A percentile compares a stretch with the other conserved stretches of the same genome.
phyloP scores from a whole-genome alignment of 1,140 invertebrate genomes.

The Zaprionus kolodkinae region DNA sequence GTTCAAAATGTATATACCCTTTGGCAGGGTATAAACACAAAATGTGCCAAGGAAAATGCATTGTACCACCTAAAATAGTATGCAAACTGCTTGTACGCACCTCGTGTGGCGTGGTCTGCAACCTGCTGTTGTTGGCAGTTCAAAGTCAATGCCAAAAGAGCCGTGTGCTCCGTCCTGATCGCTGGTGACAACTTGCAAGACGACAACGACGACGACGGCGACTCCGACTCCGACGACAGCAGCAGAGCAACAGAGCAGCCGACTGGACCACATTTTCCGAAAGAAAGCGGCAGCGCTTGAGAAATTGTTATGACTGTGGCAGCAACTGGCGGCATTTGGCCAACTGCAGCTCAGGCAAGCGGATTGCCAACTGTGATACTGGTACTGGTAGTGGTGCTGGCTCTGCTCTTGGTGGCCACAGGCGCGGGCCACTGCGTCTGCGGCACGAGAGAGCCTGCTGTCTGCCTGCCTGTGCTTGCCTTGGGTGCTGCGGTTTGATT shows the following conservation, averaged over 20 bases:
- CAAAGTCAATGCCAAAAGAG: conserved; percentile 71
- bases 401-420: conserved; percentile 26
- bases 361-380: conserved; percentile 27
- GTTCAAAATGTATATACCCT: too few species aligned
- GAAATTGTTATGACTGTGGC: conserved; percentile 46
- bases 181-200: conserved; percentile 53
- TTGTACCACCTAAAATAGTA: background rate
- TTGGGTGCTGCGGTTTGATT: conserved; percentile 54
- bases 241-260: conserved; percentile 33
- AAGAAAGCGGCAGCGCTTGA: conserved; percentile 65
- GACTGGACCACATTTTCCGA: conserved; percentile 81
- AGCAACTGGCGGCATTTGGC: background rate
- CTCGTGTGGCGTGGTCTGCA: conserved; percentile 36
- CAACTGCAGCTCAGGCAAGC: background rate
- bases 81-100: conserved; percentile 3
- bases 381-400: conserved; percentile 3
- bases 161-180: conserved; percentile 32
- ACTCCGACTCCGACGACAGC: conserved; percentile 17
- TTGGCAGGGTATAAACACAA: background rate
- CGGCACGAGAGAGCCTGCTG: conserved; percentile 14
- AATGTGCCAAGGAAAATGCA: background rate
- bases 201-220: conserved; percentile 20
- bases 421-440: too few species aligned
- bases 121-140: conserved; percentile 41
- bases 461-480: background rate